Base-by-base conservation (phyloP, 1,140 invertebrate species). In the Schmidtea mediterranea region DNA sequence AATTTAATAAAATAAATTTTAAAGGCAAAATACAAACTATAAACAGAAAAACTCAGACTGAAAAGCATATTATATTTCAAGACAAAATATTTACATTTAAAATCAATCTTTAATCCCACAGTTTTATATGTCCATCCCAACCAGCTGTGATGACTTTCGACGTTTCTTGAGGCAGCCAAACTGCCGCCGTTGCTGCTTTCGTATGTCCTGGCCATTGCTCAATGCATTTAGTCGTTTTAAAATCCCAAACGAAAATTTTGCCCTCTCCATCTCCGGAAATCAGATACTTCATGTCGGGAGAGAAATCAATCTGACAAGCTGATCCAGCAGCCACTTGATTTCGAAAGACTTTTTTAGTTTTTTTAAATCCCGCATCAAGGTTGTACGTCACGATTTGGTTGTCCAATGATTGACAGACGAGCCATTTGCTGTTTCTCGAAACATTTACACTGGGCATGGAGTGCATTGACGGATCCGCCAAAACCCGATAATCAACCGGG, bases 201-300 rank as follows among this genome's bases (percentile, higher is more conserved):
- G 97, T 87, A 62, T 98, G 92, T 0, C 90, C 92, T 66, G 97
- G 94, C 80, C 86, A 95, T 60, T 90, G 92, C 60, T 81, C 86
- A 62, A 86, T 90, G 41, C 97, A 71, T 69, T 90, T 87, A 36
- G 86, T 92, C 0, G 83, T 89, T 63, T 95, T 94, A 89, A 89
- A 98, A 62, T 97, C 89, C 90, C 92, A 98, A 32, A 97, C 75
- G 61, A 86, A 95, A 54, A 87, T 78, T 67, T 94, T 95, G 1
- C 92, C 92, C 69, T 98, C 90, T 2, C 87, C 90, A 69, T 99
- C 92, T n/a, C 92, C 92, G 1, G 84, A 95, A 21, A 92, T 78
- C 23, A 99, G 69, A 62, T 95, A 97, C 77, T 78, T 87, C 86
- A 95, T 94, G 66, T 98, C 90, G 0, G 92, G 90, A 0, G 87